These are phyloP conservation scores for Penaeus chinensis DNA, from an alignment of 1,140 invertebrate genomes.

Conservation along the genomic window DNA sequence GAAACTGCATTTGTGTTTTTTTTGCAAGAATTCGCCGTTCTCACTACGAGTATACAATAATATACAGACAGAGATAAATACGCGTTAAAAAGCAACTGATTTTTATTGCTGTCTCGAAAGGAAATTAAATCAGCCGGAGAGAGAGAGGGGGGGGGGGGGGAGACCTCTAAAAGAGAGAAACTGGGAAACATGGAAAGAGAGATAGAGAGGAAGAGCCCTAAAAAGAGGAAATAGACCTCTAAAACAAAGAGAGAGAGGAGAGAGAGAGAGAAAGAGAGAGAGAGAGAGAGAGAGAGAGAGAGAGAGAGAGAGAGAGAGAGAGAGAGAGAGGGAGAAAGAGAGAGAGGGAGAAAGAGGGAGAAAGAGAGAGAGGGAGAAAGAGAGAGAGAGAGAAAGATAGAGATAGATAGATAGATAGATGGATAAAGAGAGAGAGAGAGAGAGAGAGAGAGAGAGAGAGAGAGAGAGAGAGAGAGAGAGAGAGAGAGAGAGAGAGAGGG, in stretches of 20 bases:
- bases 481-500: background rate
- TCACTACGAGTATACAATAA: too few species aligned
- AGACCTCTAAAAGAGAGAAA: slow-evolving; percentile 1
- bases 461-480: background rate
- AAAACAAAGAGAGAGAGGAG: background rate
- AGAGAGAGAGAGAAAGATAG: background rate
- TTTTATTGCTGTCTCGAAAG: too few species aligned
- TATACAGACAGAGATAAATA: too few species aligned
- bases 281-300: slow-evolving; percentile 1
- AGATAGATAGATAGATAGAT: background rate
- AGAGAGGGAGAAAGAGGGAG: slow-evolving; percentile 33
- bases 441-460: background rate
- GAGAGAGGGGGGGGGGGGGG: background rate
- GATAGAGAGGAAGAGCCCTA: background rate
- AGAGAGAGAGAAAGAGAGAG: background rate
- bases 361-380: background rate
- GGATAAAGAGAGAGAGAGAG: background rate
- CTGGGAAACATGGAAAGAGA: background rate
- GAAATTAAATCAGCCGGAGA: too few species aligned
- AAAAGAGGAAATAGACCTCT: background rate
- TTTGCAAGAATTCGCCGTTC: too few species aligned
- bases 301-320: slow-evolving; percentile 22
- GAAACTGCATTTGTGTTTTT: too few species aligned
- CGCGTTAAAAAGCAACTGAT: too few species aligned
- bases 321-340: slow-evolving; percentile 27